phyloP scores from a whole-genome alignment of 2,113 vertebrate species.

The Sula dactylatra region DNA sequence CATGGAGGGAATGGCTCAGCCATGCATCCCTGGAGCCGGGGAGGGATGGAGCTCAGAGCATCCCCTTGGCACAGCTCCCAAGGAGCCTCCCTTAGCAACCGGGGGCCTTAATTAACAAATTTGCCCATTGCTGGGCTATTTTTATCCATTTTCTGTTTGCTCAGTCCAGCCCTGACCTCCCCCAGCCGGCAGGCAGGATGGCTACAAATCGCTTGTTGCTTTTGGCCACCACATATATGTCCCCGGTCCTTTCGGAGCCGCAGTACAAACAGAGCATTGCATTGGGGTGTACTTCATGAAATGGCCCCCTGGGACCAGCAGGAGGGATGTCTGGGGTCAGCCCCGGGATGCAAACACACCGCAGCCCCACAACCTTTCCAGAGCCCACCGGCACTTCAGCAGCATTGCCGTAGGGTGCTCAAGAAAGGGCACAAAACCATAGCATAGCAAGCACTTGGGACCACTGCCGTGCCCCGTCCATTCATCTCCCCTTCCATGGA shows the following conservation, averaged over 20 bases:
- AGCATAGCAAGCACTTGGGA: neutral
- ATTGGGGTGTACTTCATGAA: neutral
- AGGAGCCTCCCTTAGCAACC: neutral
- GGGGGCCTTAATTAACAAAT: neutral
- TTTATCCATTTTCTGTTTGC: neutral
- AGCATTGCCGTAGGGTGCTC: neutral
- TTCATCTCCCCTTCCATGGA: neutral
- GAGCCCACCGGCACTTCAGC: neutral
- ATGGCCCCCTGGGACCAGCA: neutral
- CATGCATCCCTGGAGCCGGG: accelerated
- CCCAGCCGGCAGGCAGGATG: neutral
- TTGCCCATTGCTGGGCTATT: neutral
- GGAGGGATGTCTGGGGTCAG: neutral
- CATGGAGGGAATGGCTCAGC: neutral
- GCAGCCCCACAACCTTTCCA: neutral
- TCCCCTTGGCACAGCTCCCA: neutral
- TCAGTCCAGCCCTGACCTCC: neutral
- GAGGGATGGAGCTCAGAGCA: neutral
- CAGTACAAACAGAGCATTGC: accelerated
- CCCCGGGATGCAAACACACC: neutral
- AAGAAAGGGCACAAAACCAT: neutral
- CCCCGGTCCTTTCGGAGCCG: neutral
- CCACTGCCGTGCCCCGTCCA: accelerated
- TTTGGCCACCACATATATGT: neutral
- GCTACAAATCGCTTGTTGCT: neutral